Evolutionary conservation across 2,888 invertebrate genomes (phyloP), one percentile per base, ranked within the genome.

Genomic region (Escarpia spicata): DNA sequence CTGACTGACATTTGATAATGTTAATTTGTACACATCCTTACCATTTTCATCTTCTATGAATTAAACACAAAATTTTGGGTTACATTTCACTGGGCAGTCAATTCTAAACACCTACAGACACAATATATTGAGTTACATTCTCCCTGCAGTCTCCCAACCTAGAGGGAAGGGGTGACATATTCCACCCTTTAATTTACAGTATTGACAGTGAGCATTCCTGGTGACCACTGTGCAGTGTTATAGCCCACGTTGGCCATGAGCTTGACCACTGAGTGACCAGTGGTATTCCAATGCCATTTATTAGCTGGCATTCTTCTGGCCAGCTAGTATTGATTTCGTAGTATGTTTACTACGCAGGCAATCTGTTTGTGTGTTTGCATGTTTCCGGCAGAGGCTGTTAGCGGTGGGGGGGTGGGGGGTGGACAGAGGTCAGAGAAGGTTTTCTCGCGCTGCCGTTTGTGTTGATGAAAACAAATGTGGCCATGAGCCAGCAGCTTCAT

Each of bases 321-420:
- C 75, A 75, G 75, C 75, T n/a, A 75, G 75, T 75, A 75, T 75
- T 75, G 75, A 75, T 75, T 75, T 75, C 75, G 75, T 19, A 75
- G 75, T 75, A 26, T 75, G 75, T 75, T 75, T 75, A 75, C 75
- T 75, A 75, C 75, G n/a, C n/a, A 19, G 75, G 75, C 75, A 75
- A 75, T 75, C 75, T 75, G 75, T 75, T 75, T 75, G 75, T 75
- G 75, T 75, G 75, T 75, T 75, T 75, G 75, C 75, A 26, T 75
- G 75, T 75, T 75, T 75, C 75, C 75, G 75, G 3, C 75, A 15
- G 37, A 37, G 19, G 26, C 19, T 75, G 75, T 26, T 15, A 0
- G 60, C 19, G 19, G 75, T 75, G 75, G 75, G 75, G 75, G 15
- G 75, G 19, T 15, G 19, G 26, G 75, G 75, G 26, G 75, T 75